A percentile compares a stretch with the other conserved stretches of the same genome.
Conservation (phyloP, 2,888 invertebrate species). For the Mechanitis mazaeus region DNA sequence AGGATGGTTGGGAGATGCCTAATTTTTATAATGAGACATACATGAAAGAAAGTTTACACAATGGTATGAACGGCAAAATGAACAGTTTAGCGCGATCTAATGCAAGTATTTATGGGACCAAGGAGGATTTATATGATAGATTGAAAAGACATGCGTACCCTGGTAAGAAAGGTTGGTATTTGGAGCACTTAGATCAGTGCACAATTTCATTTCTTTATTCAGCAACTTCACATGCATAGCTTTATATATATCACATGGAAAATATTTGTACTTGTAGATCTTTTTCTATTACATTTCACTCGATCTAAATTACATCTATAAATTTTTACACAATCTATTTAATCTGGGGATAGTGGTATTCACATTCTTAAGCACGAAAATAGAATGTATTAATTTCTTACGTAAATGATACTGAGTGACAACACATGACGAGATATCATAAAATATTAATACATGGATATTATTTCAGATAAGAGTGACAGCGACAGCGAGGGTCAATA, state of each 20-base stretch:
- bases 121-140: conserved; percentile 96
- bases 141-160: conserved; percentile 96
- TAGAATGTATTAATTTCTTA: no score
- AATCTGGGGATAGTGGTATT: no score
- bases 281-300: not conserved
- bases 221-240: conserved; percentile 36
- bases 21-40: conserved; percentile 97
- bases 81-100: conserved; percentile 95
- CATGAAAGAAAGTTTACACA: conserved; percentile 95
- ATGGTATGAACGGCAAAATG: conserved; percentile 90
- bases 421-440: not conserved
- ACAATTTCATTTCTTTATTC: conserved; percentile 47
- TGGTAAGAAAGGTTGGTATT: conserved; percentile 91
- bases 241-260: conserved; percentile 18
- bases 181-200: conserved; percentile 63
- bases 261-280: conserved; percentile 1
- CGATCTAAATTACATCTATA: no score
- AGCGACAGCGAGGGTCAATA: conserved; percentile 96
- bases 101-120: conserved; percentile 95
- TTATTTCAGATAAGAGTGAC: conserved; percentile 89
- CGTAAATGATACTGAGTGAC: no score
- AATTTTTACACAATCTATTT: no score
- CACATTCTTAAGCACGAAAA: no score
- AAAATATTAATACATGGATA: conserved; percentile 5
- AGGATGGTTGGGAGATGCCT: conserved; percentile 98